A percentile compares a stretch with the other conserved stretches of the same genome.
Conservation (phyloP, 1,140 invertebrate genomes). For the Maniola jurtina region DNA sequence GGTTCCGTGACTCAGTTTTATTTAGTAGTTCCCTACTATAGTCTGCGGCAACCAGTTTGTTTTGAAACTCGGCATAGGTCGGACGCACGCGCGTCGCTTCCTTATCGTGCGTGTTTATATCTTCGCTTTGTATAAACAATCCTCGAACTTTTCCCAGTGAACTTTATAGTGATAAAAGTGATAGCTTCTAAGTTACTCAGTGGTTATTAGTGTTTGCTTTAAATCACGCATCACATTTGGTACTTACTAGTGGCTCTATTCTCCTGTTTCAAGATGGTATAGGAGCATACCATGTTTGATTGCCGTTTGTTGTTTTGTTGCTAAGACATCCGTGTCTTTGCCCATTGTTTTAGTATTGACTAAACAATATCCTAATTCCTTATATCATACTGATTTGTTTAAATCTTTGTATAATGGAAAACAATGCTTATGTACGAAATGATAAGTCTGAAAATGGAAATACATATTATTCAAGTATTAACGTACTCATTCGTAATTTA, state of each 20-base stretch:
- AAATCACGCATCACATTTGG: conserved; percentile 49
- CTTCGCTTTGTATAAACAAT: conserved; percentile 54
- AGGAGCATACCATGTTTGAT: conserved; percentile 68
- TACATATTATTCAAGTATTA: not conserved
- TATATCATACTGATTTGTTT: not conserved
- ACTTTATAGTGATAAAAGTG: conserved; percentile 52
- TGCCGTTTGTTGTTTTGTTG: conserved; percentile 70
- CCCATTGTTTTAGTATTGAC: conserved; percentile 36
- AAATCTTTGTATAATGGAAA: conserved; percentile 19
- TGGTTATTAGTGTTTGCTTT: conserved; percentile 45
- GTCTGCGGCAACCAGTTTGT: conserved; percentile 50
- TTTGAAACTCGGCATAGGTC: conserved; percentile 45
- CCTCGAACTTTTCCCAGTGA: conserved; percentile 43
- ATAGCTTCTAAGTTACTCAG: conserved; percentile 37
- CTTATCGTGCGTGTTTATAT: conserved; percentile 38
- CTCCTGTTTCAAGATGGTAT: conserved; percentile 52
- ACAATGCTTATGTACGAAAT: not conserved
- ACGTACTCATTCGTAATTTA: not conserved
- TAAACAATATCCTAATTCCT: not conserved
- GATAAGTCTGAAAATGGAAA: not conserved
- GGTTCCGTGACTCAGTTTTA: conserved; percentile 66
- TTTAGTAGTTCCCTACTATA: conserved; percentile 52
- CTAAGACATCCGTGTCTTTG: conserved; percentile 63
- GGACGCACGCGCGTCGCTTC: conserved; percentile 47
- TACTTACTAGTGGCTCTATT: conserved; percentile 47